These are phyloP conservation scores for Pyrocephalus nanus DNA, from an alignment of 2,797 vertebrate species.

Conservation along the genomic window DNA sequence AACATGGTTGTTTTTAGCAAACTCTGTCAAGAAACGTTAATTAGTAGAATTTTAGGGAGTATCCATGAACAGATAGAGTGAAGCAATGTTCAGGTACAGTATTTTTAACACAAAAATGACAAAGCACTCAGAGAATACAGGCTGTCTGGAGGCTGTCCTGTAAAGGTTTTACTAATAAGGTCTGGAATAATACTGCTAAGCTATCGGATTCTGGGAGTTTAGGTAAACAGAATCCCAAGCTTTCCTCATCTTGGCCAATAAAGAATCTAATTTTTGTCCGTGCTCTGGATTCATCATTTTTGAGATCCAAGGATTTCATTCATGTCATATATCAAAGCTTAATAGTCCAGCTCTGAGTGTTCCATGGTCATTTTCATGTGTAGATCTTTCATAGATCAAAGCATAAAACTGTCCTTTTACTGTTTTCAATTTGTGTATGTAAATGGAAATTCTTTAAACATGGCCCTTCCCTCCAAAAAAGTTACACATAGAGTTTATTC, in stretches of 20 bases:
- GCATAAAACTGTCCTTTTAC: slow-evolving; percentile 29
- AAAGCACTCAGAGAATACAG: neutral
- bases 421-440: slow-evolving; percentile 61
- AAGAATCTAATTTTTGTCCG: slow-evolving; percentile 22
- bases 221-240: neutral
- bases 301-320: slow-evolving; percentile 58
- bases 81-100: neutral
- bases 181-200: neutral
- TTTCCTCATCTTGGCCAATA: neutral
- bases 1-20: neutral
- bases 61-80: neutral
- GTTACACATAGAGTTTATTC: neutral
- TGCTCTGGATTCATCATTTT: slow-evolving; percentile 12
- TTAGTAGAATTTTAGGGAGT: neutral
- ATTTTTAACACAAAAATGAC: neutral
- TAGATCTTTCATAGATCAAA: slow-evolving; percentile 60
- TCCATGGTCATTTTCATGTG: slow-evolving; percentile 59
- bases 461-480: neutral
- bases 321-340: slow-evolving; percentile 54
- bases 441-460: slow-evolving; percentile 39
- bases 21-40: neutral
- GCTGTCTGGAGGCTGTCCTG: neutral
- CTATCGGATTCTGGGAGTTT: neutral
- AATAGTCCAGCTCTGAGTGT: slow-evolving; percentile 20
- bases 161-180: neutral